phyloP scores from a whole-genome alignment of 2,113 vertebrate genomes.

The Bubo bubo region DNA sequence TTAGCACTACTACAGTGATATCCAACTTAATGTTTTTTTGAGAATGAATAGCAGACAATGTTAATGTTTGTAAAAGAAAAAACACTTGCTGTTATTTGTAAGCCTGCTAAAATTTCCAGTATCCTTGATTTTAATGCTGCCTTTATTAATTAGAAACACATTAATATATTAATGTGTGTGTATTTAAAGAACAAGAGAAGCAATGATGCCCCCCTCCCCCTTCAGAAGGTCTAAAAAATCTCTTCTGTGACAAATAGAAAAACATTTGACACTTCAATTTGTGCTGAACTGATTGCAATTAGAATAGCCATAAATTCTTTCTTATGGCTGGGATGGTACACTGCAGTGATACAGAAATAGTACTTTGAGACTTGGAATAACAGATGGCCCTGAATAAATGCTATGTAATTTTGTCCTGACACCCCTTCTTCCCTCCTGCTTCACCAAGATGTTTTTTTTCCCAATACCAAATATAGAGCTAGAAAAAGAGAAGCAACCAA shows the following conservation, averaged over 20 bases:
- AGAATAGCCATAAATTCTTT: slow-evolving; percentile 21
- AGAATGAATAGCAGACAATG: background rate
- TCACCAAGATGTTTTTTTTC: background rate
- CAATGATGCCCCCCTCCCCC: too few relatives aligned
- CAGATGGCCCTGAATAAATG: slow-evolving; percentile 63
- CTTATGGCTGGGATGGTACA: background rate
- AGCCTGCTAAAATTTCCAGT: background rate
- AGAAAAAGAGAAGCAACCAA: background rate
- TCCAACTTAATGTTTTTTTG: background rate
- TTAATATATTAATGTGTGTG: background rate
- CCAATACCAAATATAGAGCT: slow-evolving; percentile 24
- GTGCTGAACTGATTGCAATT: slow-evolving; percentile 9
- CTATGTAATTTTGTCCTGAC: slow-evolving; percentile 56
- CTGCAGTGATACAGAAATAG: slow-evolving; percentile 42
- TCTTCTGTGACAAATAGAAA: background rate
- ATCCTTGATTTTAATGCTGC: background rate
- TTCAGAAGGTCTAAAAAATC: background rate
- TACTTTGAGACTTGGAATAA: slow-evolving; percentile 50
- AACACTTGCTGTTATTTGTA: background rate
- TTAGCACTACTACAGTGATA: background rate
- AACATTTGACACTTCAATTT: background rate
- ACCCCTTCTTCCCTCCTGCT: slow-evolving; percentile 55
- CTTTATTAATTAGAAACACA: background rate
- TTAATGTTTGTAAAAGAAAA: background rate
- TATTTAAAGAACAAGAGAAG: background rate